Percentiles rank a stretch among this genome's conserved stretches.
phyloP scores from a whole-genome alignment of 1,140 invertebrate genomes.

The Lepidurus couesii region DNA sequence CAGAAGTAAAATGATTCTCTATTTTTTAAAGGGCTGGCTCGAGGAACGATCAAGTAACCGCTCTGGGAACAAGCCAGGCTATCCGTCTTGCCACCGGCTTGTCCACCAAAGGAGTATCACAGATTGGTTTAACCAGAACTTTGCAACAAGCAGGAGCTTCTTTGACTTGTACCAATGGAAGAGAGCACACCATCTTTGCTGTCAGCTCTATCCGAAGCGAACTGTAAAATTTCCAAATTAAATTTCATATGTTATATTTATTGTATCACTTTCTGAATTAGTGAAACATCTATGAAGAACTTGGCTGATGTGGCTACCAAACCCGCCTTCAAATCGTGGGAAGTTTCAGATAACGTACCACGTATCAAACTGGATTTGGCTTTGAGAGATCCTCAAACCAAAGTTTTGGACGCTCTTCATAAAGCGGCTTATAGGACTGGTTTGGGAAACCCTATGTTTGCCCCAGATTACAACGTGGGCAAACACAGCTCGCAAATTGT shows the following conservation, averaged over 20 bases:
- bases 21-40: constrained; percentile 66
- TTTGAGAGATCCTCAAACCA: constrained; percentile 53
- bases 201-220: constrained; percentile 62
- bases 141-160: constrained; percentile 73
- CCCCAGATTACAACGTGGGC: constrained; percentile 65
- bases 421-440: constrained; percentile 75
- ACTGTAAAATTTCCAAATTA: constrained; percentile 46
- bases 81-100: constrained; percentile 67
- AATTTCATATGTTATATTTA: not conserved
- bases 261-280: constrained; percentile 40
- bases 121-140: constrained; percentile 69
- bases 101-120: constrained; percentile 58
- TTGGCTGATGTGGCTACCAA: constrained; percentile 64
- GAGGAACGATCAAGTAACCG: constrained; percentile 70
- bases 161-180: constrained; percentile 61
- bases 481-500: constrained; percentile 63
- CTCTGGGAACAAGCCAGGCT: constrained; percentile 66
- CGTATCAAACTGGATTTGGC: constrained; percentile 54
- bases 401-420: constrained; percentile 73
- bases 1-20: not conserved
- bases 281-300: constrained; percentile 58
- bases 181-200: constrained; percentile 74
- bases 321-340: constrained; percentile 83
- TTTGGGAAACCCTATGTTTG: constrained; percentile 78
- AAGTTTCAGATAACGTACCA: constrained; percentile 63